Base-by-base conservation (phyloP, 2,113 vertebrate genomes). In the Buteo buteo region DNA sequence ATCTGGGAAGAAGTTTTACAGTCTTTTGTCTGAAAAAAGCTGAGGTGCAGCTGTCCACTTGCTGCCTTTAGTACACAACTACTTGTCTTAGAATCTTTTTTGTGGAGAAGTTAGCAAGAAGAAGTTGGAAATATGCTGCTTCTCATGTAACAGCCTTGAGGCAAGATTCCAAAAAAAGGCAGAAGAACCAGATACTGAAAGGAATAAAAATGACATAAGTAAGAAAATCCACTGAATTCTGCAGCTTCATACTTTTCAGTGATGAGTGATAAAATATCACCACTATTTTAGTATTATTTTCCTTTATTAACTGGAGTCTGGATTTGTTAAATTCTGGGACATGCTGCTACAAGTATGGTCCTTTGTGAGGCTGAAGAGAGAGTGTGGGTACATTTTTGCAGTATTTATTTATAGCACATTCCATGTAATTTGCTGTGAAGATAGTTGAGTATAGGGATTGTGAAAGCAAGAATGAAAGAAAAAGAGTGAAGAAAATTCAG, bases 11-110 rank as follows among this genome's bases (percentile, higher is more conserved):
- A 47, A 47, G 13, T 57, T 59, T 73, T 47, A 45, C 5, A 70
- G 22, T 11, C 44, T 34, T 34, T 36, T 1, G 28, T 40, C n/a
- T 52, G 3, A 65, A 44, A 88, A 74, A 29, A n/a, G 3, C 15
- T 57, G 29, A 70, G 13, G 9, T 21, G 13, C 5, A 26, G 0
- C 0, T n/a, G 36, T 70, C 22, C 7, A 16, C 2, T 32, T n/a
- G 5, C 13, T 91, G 34, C 8, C 26, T 47, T 74, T 2, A 2
- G 5, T 52, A n/a, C 17, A 16, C 5, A 42, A 11, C 6, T n/a
- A 25, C 15, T 62, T 66, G 62, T 42, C 40, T 87, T 67, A n/a
- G 7, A 71, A 32, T 36, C 4, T 38, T 62, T 71, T 31, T 47
- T 65, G 18, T 26, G 55, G 13, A 78, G n/a, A 74, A 78, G 7